Conservation (phyloP, 2,888 invertebrate genomes). For the Idaea aversata region DNA sequence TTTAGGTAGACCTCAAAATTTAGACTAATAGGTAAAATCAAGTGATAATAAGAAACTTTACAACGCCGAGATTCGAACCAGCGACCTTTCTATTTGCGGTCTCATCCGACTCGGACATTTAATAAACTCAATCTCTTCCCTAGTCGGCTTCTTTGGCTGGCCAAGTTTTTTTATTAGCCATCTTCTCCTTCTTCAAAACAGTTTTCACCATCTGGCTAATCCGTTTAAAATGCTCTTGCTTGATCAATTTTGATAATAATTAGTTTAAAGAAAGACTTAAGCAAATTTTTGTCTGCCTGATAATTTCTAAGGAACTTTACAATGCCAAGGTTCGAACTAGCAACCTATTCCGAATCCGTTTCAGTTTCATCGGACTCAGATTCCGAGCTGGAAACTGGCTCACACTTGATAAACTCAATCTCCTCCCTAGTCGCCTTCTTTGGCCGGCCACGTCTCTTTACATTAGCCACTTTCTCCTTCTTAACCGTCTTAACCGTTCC, state of each 20-base stretch:
- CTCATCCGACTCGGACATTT: constrained; percentile 60
- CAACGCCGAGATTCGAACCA: too few relatives aligned
- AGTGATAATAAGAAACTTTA: too few relatives aligned
- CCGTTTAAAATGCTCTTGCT: constrained; percentile 41
- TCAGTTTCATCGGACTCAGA: constrained; percentile 51
- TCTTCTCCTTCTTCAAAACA: too few relatives aligned
- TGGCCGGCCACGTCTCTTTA: constrained; percentile 33
- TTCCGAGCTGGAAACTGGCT: constrained; percentile 63
- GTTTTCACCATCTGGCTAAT: constrained; percentile 62
- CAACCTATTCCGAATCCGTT: constrained; percentile 28
- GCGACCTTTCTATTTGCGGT: constrained; percentile 27
- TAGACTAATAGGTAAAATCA: too few relatives aligned
- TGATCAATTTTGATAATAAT: too few relatives aligned
- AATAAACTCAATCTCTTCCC: constrained; percentile 55
- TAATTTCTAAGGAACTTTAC: too few relatives aligned
- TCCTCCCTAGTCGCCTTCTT: constrained; percentile 47
- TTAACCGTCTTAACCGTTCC: constrained; percentile 35
- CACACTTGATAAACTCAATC: constrained; percentile 73
- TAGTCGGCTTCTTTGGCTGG: too few relatives aligned
- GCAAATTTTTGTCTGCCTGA: too few relatives aligned
- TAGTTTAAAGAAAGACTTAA: too few relatives aligned
- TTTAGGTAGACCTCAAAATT: too few relatives aligned
- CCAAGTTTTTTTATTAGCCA: too few relatives aligned
- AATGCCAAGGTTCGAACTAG: too few relatives aligned
- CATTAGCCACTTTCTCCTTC: constrained; percentile 29